phyloP scores from a whole-genome alignment of 2,888 invertebrate genomes.

The Petrolisthes manimaculis region DNA sequence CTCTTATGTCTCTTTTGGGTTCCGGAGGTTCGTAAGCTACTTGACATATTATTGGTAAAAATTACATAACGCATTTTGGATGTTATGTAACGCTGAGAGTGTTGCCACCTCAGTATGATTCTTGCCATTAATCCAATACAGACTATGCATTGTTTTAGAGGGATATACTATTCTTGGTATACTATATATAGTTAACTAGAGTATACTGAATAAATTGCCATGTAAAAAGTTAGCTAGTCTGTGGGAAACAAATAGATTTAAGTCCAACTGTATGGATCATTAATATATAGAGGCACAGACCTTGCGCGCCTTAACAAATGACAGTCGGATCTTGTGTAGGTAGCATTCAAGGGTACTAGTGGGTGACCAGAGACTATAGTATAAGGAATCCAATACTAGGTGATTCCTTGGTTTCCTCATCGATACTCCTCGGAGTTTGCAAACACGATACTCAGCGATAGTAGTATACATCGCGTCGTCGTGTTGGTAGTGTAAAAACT shows the following conservation, averaged over 20 bases:
- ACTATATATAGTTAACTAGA: too few species aligned
- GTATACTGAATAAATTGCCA: background rate
- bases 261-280: too few species aligned
- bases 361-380: background rate
- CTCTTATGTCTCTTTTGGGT: background rate
- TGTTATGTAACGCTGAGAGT: background rate
- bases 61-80: background rate
- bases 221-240: background rate
- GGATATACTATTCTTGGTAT: too few species aligned
- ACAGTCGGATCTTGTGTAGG: background rate
- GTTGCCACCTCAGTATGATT: constrained; percentile 2
- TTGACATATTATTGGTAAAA: background rate
- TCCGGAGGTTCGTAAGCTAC: background rate
- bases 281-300: background rate
- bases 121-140: background rate
- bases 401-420: background rate
- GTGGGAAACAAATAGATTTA: background rate
- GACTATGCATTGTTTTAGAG: background rate
- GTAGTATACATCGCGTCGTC: constrained; percentile 25
- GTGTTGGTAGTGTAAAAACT: background rate
- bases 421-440: constrained; percentile 30
- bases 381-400: background rate
- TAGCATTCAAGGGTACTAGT: background rate
- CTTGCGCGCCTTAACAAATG: background rate
- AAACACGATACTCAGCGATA: constrained; percentile 2